These are phyloP conservation scores for Phrynocephalus versicolor DNA, from an alignment of 2,113 vertebrate genomes.

Conservation along the genomic window DNA sequence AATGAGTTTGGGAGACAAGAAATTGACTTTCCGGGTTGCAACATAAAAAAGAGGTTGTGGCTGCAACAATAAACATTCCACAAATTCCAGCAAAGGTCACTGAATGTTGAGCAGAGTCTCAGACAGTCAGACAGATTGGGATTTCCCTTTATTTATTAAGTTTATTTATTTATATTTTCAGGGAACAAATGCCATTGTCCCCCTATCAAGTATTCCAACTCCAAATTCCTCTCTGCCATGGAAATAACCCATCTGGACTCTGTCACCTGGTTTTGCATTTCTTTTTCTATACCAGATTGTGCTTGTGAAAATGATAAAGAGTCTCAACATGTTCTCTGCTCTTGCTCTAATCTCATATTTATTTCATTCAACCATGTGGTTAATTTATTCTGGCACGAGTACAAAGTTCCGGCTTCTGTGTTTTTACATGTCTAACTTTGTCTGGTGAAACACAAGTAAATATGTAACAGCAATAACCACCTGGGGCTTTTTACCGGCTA, in stretches of 20 bases:
- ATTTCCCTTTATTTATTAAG: slow-evolving; percentile 39
- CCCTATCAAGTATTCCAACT: slow-evolving; percentile 38
- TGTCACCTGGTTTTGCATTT: slow-evolving; percentile 11
- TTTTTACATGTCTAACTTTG: slow-evolving; percentile 38
- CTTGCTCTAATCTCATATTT: background rate
- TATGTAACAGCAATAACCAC: slow-evolving; percentile 38
- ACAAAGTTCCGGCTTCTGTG: slow-evolving; percentile 13
- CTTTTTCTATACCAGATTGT: background rate
- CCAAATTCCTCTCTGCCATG: slow-evolving; percentile 22
- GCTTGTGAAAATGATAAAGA: background rate
- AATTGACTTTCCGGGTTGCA: background rate
- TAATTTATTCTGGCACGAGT: slow-evolving; percentile 22
- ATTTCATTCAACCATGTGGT: slow-evolving; percentile 31
- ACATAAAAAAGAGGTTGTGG: background rate
- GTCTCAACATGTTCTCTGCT: background rate
- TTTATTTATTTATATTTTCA: too few species aligned
- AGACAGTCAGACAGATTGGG: slow-evolving; percentile 16
- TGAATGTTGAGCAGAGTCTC: slow-evolving; percentile 12
- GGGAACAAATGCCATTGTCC: slow-evolving; percentile 32
- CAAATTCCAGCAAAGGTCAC: slow-evolving; percentile 26
- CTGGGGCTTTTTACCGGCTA: slow-evolving; percentile 25
- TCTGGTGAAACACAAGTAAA: slow-evolving; percentile 57
- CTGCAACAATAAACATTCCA: slow-evolving; percentile 4
- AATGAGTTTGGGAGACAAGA: background rate
- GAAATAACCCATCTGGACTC: slow-evolving; percentile 24